A percentile compares a stretch with the other conserved stretches of the same genome.
Evolutionary conservation across 2,797 vertebrate species (phyloP).

Genomic region (Momotus momota): DNA sequence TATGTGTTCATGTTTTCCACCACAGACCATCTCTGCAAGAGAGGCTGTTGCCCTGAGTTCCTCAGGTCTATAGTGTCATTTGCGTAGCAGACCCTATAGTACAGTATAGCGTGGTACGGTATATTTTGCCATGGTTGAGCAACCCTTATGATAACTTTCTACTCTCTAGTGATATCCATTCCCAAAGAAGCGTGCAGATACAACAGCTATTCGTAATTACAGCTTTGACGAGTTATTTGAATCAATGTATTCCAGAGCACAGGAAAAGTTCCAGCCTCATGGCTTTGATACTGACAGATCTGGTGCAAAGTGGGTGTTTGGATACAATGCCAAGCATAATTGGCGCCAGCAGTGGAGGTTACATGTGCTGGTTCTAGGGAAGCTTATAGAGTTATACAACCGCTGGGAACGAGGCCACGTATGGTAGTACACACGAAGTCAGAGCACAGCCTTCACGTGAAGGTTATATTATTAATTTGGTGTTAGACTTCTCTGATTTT

Average conservation of each 20-base stretch:
- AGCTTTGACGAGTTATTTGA: constrained; percentile 58
- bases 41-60: not conserved
- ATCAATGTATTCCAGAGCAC: constrained; percentile 57
- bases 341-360: constrained; percentile 55
- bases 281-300: constrained; percentile 69
- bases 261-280: constrained; percentile 65
- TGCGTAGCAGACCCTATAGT: not conserved
- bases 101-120: too few relatives aligned
- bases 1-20: not conserved
- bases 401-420: not conserved
- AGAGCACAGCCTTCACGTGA: not conserved
- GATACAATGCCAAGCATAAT: constrained; percentile 68
- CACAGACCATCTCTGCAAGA: not conserved
- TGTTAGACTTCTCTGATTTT: not conserved
- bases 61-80: not conserved
- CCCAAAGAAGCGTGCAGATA: constrained; percentile 23
- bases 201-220: constrained; percentile 55
- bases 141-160: not conserved
- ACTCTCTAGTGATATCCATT: not conserved
- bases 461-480: not conserved
- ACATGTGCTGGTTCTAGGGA: constrained; percentile 27
- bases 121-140: not conserved
- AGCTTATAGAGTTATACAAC: constrained; percentile 13
- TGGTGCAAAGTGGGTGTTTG: constrained; percentile 71
- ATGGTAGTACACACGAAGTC: not conserved